These are phyloP conservation scores for Fissipunctia ypsillon DNA, from an alignment of 2,888 invertebrate genomes.

Conservation along the genomic window DNA sequence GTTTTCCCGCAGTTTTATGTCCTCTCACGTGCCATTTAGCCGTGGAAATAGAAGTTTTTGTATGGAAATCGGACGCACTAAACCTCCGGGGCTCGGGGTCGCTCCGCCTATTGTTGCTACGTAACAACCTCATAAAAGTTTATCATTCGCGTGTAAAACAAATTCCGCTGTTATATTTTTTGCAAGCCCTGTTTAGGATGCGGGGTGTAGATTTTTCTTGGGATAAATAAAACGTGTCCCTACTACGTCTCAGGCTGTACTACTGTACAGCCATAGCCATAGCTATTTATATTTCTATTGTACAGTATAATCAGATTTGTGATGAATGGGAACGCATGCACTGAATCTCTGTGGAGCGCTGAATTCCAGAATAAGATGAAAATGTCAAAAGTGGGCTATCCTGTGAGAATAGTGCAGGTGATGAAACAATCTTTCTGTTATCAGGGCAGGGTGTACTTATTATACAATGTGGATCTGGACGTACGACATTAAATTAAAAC, in stretches of 20 bases:
- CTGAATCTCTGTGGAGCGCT: neutral
- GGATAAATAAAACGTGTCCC: constrained; percentile 26
- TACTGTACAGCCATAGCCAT: no score
- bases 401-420: neutral
- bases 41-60: constrained; percentile 90
- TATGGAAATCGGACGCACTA: constrained; percentile 90
- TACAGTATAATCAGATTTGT: neutral
- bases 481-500: no score
- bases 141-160: constrained; percentile 84
- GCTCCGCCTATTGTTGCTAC: constrained; percentile 86
- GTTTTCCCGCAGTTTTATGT: constrained; percentile 89
- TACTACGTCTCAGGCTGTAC: neutral
- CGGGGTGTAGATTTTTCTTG: constrained; percentile 16
- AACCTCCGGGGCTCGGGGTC: constrained; percentile 81
- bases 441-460: no score
- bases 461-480: no score
- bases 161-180: constrained; percentile 75
- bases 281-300: no score
- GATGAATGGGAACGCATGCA: neutral
- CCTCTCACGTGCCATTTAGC: constrained; percentile 90
- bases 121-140: constrained; percentile 87
- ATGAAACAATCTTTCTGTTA: no score
- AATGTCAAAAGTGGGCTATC: neutral
- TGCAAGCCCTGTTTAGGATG: constrained; percentile 47
- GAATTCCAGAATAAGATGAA: neutral